phyloP scores from a whole-genome alignment of 2,113 vertebrate genomes.

The Dipodomys ordii region DNA sequence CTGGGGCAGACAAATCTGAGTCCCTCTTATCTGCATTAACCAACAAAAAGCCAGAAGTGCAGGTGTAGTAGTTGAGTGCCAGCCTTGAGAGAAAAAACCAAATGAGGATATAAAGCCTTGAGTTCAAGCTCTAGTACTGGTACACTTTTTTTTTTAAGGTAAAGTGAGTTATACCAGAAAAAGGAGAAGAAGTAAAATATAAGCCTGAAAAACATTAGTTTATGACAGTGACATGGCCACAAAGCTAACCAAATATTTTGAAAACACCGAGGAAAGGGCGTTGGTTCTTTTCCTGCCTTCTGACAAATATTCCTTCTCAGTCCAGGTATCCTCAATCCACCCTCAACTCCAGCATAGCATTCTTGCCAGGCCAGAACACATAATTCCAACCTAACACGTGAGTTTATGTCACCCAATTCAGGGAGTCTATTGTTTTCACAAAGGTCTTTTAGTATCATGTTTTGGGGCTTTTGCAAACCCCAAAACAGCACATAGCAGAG shows the following conservation, averaged over 20 bases:
- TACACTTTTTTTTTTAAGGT: no score
- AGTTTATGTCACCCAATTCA: neutral
- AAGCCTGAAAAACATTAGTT: neutral
- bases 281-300: neutral
- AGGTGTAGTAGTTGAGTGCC: no score
- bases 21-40: no score
- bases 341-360: neutral
- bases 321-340: neutral
- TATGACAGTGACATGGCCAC: neutral
- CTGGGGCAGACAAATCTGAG: no score
- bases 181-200: neutral
- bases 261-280: neutral
- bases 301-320: neutral
- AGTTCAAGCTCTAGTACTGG: no score
- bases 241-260: neutral
- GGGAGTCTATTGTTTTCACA: neutral
- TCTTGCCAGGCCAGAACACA: neutral
- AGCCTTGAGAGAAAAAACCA: no score
- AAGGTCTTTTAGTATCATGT: neutral
- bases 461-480: conserved; percentile 47
- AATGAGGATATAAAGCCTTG: no score
- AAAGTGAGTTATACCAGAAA: neutral
- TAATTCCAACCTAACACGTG: neutral
- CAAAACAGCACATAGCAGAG: conserved; percentile 24
- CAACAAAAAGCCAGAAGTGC: no score